Evolutionary conservation across 2,888 invertebrate genomes (phyloP), one percentile per base, ranked within the genome.

Genomic region (Pogonocherus hispidulus): DNA sequence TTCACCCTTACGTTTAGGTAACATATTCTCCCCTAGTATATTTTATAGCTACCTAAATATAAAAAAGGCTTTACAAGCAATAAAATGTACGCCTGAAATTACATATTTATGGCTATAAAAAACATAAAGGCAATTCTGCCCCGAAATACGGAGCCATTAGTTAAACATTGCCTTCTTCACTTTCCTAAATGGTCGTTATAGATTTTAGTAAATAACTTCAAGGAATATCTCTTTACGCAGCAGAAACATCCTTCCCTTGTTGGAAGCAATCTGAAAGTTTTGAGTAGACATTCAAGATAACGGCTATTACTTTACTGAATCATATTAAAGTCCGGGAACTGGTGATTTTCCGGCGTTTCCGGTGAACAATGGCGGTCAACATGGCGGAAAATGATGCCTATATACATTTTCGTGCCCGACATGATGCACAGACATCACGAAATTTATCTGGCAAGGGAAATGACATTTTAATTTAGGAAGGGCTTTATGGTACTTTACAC

Each of bases 211-310:
- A 62, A 62, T 62, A 51, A 62, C 62, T 41, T n/a, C 8, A 62
- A 62, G 49, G 37, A 49, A 51, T 51, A 62, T 51, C 46, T 51
- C 62, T 20, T 18, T 46, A 41, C 51, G 37, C 37, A 51, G 49
- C 22, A 35, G 37, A 62, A 62, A 37, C 62, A 51, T 51, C 35
- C 37, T 37, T 51, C 20, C 51, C 37, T 37, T 62, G 62, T 32
- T 37, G 23, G 35, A 20, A 20, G 27, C 62, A 62, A 51, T 62
- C 51, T 51, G 51, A 18, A 62, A 62, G 35, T 62, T 62, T 62
- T 62, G 51, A 62, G 62, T 59, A 51, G 51, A 16, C 62, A 62
- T 62, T 51, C 62, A 62, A 49, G 62, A 62, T 62, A 62, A 62
- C 62, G 62, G 62, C 62, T 62, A 51, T 62, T 51, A 51, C 62